Base-by-base conservation (phyloP, 1,140 invertebrate species). In the Panagrolaimus sp. region DNA sequence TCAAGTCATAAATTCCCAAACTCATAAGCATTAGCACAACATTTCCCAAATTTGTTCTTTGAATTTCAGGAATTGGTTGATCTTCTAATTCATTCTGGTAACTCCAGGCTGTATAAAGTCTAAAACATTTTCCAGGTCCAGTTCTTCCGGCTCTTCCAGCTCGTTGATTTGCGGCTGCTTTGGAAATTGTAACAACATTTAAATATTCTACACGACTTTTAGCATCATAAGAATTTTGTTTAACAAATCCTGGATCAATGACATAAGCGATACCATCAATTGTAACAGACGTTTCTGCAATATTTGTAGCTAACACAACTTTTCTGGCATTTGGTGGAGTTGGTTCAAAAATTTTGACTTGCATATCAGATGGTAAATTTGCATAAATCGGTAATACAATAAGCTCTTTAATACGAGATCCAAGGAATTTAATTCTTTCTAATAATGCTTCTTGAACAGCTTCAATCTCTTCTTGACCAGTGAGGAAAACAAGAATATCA, bases 191-290 rank as follows among this genome's bases (percentile, higher is more conserved):
- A 13, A 94, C 93, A 3, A 99, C 92, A 85, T 96, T 91, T 47
- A 99, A 86, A 78, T 93, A 96, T 82, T 98, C 96, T 92, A 99
- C 97, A 16, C 96, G 93, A 11, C 93, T 96, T 71, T 92, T 87
- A 0, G 96, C 93, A 87, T 98, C 98, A 81, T 96, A 99, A 84
- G 95, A 96, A 83, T 98, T 98, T 86, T 98, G 94, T 84, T 99
- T 99, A 51, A 92, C 93, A 85, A 97, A 99, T 4, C 74, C 96
- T 16, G 95, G 93, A 87, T 99, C 96, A 74, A 99, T 97, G 0
- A 99, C 96, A 86, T 96, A 99, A 63, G 93, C 91, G 72, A 99
- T 98, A 76, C 97, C 97, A 83, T 99, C 96, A 75, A 99, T 99
- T 1, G 96, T 99, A 9, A 99, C 85, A 5, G 95, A 98, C 20